A percentile compares a stretch with the other conserved stretches of the same genome.
These are phyloP conservation scores for Gortyna flavago DNA, from an alignment of 2,888 invertebrate species.

Conservation along the genomic window DNA sequence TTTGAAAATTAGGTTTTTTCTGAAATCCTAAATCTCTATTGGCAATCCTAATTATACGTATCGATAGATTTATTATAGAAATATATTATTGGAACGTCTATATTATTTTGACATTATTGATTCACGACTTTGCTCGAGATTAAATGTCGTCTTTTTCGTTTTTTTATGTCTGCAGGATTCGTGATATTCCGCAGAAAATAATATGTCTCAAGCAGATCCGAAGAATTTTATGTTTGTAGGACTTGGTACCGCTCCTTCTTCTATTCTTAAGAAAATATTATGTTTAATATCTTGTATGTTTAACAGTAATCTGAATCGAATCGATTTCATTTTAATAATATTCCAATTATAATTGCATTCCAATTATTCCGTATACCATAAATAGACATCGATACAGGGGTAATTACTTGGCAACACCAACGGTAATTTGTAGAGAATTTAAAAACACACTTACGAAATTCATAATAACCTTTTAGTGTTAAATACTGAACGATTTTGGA, in stretches of 20 bases:
- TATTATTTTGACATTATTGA: background rate
- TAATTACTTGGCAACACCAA: constrained; percentile 39
- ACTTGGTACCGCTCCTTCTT: background rate
- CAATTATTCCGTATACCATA: constrained; percentile 36
- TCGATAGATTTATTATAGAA: background rate
- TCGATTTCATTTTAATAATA: constrained; percentile 15
- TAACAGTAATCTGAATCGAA: constrained; percentile 12
- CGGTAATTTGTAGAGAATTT: constrained; percentile 44
- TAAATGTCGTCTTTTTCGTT: constrained; percentile 13
- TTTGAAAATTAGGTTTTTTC: background rate
- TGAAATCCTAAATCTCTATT: background rate
- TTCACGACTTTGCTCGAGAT: constrained; percentile 13
- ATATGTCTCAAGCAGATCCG: constrained; percentile 1
- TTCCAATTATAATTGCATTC: constrained; percentile 11
- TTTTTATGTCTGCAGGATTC: constrained; percentile 7
- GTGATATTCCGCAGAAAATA: background rate
- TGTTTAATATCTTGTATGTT: background rate
- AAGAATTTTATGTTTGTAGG: background rate
- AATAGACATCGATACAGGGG: constrained; percentile 19
- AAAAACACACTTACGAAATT: constrained; percentile 49
- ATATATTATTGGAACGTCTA: constrained; percentile 11
- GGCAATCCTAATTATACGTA: background rate
- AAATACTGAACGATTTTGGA: constrained; percentile 25
- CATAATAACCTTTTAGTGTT: constrained; percentile 50
- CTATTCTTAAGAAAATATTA: constrained; percentile 6